Conservation (phyloP, 2,113 vertebrate genomes). For the Hemicordylus capensis region DNA sequence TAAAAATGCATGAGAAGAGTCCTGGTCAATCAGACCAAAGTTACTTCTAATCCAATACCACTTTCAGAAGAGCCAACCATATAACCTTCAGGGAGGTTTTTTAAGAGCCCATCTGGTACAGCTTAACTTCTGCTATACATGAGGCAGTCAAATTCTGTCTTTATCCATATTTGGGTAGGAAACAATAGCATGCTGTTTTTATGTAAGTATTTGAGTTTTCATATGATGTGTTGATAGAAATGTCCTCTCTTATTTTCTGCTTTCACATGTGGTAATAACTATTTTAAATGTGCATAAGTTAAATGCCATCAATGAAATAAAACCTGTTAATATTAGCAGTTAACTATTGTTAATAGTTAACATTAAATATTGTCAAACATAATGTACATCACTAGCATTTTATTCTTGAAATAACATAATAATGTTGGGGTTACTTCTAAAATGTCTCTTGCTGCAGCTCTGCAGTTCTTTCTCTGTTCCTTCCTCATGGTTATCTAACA, state of each 20-base stretch:
- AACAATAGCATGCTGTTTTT: background rate
- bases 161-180: conserved; percentile 8
- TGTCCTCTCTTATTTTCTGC: background rate
- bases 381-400: background rate
- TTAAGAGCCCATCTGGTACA: too few relatives aligned
- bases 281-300: background rate
- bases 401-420: background rate
- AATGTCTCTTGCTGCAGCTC: background rate
- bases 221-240: too few relatives aligned
- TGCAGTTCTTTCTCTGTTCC: background rate
- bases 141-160: conserved; percentile 5
- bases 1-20: background rate
- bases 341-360: background rate
- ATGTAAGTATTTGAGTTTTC: background rate
- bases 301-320: background rate
- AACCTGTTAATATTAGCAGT: too few relatives aligned
- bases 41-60: too few relatives aligned
- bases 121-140: background rate
- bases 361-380: background rate
- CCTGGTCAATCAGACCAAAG: background rate
- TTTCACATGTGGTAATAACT: background rate
- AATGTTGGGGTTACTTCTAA: background rate
- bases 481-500: background rate
- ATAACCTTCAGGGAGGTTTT: too few relatives aligned
- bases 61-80: too few relatives aligned